Base-by-base conservation (phyloP, 2,888 invertebrate species). In the Spisula solida region DNA sequence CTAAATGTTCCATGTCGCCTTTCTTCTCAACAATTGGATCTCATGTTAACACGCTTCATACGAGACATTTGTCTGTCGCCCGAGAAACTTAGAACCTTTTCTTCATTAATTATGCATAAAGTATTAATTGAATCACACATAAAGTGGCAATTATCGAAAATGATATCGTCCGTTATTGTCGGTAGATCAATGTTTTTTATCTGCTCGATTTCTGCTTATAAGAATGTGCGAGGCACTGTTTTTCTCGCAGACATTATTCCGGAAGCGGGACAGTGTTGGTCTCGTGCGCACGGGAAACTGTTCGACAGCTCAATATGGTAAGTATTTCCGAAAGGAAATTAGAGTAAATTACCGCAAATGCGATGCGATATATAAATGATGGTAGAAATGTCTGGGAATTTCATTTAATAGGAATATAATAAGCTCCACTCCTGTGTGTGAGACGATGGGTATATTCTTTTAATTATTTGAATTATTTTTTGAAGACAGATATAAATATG, bases 31-130 rank as follows among this genome's bases (percentile, higher is more conserved):
- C 75, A 75, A 75, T 18, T 75, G 75, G 18, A 34, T 75, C 75
- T 34, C 75, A 75, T 31, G 75, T 75, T 29, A 75, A 75, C 75
- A 34, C 29, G 75, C 12, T 18, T 75, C 75, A 31, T 1, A 31
- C 12, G 31, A 85, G 85, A 85, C 85, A 79, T 41, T 47, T 31
- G 25, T 75, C 83, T 79, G 85, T 79, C 85, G 81, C 41, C 25
- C 81, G 55, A 48, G 82, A 75, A 81, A 75, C 78, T 84, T 88
- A 90, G 87, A 85, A 87, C 66, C 85, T 47, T 48, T 31, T 34
- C n/a, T 60, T 81, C 82, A 90, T 90, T 87, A 90, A 90, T 87
- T 81, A 90, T 90, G 90, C 82, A 90, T 90, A 81, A 85, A 87
- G 82, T 87, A 86, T 88, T 90, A 90, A 90, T 90, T 75, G 90